These are phyloP conservation scores for Scopus umbretta DNA, from an alignment of 2,113 vertebrate species.

Conservation along the genomic window DNA sequence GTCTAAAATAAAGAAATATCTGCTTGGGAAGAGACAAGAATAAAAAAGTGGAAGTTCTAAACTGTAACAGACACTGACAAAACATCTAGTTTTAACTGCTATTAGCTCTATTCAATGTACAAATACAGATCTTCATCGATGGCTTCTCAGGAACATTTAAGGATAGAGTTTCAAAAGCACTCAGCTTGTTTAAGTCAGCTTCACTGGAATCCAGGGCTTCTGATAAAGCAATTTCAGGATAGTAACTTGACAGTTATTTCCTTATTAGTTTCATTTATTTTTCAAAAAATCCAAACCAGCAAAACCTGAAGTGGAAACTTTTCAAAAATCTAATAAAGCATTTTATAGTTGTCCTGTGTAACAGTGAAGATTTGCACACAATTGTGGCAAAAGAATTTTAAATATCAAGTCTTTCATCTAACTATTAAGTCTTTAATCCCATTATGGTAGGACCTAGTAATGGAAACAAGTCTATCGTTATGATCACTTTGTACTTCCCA, in stretches of 20 bases:
- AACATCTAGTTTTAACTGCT: not conserved
- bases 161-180: not conserved
- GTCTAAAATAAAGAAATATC: too few species aligned
- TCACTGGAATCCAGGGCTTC: not conserved
- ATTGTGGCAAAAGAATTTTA: not conserved
- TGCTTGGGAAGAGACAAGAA: not conserved
- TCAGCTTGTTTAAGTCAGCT: not conserved
- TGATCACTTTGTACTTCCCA: not conserved
- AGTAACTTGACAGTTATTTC: not conserved
- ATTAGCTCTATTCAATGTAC: not conserved
- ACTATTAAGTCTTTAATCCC: not conserved
- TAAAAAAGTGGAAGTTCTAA: not conserved
- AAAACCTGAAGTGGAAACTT: not conserved
- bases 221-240: not conserved
- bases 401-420: not conserved
- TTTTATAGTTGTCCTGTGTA: not conserved
- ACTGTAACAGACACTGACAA: not conserved
- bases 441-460: not conserved
- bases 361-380: not conserved
- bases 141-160: not conserved
- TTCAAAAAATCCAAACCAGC: not conserved
- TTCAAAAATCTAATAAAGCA: not conserved
- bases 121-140: not conserved
- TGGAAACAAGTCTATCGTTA: not conserved
- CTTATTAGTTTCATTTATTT: not conserved